A percentile compares a stretch with the other conserved stretches of the same genome.
Conservation (phyloP, 2,113 vertebrate genomes). For the Onychostruthus taczanowskii region DNA sequence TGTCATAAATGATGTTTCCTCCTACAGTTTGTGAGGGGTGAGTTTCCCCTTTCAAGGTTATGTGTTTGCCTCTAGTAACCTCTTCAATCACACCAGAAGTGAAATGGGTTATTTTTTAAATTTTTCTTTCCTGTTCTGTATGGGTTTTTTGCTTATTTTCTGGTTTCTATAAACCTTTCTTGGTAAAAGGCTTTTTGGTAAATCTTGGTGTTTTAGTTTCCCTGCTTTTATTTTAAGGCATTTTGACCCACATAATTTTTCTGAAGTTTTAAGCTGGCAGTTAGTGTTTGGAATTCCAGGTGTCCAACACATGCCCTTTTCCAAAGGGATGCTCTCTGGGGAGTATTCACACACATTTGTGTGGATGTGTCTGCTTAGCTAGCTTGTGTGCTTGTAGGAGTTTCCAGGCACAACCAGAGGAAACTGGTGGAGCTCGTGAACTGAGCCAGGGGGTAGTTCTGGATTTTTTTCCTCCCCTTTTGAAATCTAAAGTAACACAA, state of each 20-base stretch:
- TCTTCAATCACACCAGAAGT: not conserved
- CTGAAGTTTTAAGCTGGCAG: not conserved
- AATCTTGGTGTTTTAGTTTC: not conserved
- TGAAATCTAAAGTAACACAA: not conserved
- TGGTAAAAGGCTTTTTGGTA: not conserved
- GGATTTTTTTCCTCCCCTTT: not conserved
- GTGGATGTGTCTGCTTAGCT: not conserved
- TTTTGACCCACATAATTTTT: not conserved
- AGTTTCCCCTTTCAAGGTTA: not conserved
- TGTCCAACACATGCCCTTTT: not conserved
- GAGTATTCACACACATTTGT: not conserved
- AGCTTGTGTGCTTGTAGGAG: not conserved
- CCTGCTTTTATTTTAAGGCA: not conserved
- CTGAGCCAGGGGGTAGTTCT: not conserved
- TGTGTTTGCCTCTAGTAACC: not conserved
- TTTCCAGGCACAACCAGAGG: not conserved
- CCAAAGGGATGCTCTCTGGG: not conserved
- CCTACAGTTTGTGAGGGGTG: not conserved
- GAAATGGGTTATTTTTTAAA: not conserved
- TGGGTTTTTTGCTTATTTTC: not conserved
- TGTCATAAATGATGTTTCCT: constrained; percentile 6
- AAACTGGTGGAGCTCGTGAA: not conserved
- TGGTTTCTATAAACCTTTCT: not conserved
- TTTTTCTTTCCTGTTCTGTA: not conserved
- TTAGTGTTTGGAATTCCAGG: not conserved